Percentiles rank a stretch among this genome's conserved stretches.
Evolutionary conservation across 2,797 vertebrate species (phyloP).

Genomic region (Parambassis ranga): DNA sequence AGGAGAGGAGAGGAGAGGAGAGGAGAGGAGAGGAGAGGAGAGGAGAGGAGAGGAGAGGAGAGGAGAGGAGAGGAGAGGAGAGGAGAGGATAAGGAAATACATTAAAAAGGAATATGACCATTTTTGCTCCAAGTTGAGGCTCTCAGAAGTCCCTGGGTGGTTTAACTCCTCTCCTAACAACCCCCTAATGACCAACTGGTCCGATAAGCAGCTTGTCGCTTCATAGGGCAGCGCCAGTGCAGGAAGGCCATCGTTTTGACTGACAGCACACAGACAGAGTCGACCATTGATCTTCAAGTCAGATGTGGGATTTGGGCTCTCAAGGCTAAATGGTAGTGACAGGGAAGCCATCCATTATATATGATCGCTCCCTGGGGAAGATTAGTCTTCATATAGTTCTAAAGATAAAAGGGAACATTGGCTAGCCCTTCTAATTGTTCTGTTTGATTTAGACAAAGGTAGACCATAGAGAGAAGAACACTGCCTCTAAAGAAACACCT

Average conservation of each 20-base stretch:
- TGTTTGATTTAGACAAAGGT: constrained; percentile 56
- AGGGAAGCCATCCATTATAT: constrained; percentile 72
- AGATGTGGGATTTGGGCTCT: constrained; percentile 61
- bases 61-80: neutral
- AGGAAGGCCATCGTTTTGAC: constrained; percentile 57
- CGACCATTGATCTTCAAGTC: constrained; percentile 69
- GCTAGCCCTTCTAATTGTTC: constrained; percentile 64
- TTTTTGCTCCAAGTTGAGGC: constrained; percentile 19
- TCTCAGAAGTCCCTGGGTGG: constrained; percentile 9
- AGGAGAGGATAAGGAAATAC: constrained; percentile 14
- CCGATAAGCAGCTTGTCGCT: constrained; percentile 42
- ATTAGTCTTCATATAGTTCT: constrained; percentile 51
- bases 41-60: neutral
- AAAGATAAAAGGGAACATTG: constrained; percentile 55
- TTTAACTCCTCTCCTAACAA: constrained; percentile 41
- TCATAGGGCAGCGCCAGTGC: constrained; percentile 33
- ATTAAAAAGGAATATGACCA: neutral
- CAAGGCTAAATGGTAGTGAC: constrained; percentile 71
- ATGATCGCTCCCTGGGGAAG: constrained; percentile 63
- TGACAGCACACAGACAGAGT: constrained; percentile 68
- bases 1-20: neutral
- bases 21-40: neutral
- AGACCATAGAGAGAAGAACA: constrained; percentile 30
- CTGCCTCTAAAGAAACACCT: constrained; percentile 22
- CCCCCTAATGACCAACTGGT: constrained; percentile 28